A percentile compares a stretch with the other conserved stretches of the same genome.
phyloP scores from a whole-genome alignment of 2,797 vertebrate species.

The Chaetodon trifasciatus region DNA sequence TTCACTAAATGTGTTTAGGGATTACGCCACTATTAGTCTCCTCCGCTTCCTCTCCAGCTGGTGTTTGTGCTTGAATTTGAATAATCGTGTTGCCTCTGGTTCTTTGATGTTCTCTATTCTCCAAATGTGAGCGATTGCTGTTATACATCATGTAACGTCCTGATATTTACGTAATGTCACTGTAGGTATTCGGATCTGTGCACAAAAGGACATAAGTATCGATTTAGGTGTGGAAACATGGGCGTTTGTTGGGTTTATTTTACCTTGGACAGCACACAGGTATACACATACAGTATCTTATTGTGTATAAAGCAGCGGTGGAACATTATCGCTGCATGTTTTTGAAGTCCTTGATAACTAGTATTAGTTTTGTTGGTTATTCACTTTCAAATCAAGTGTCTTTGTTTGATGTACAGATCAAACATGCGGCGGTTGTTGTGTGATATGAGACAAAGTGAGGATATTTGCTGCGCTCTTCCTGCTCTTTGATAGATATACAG shows the following conservation, averaged over 20 bases:
- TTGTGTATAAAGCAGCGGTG: background rate
- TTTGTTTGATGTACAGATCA: conserved; percentile 4
- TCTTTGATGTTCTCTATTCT: conserved; percentile 24
- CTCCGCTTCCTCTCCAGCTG: conserved; percentile 13
- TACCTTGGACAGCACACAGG: background rate
- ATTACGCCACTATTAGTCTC: background rate
- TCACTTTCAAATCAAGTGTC: background rate
- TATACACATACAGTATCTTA: background rate
- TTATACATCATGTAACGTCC: conserved; percentile 4
- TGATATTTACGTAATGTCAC: background rate
- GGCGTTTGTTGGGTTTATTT: background rate
- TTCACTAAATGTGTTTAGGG: conserved; percentile 1
- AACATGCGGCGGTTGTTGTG: background rate
- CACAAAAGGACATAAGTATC: conserved; percentile 4
- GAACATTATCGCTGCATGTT: too few species aligned
- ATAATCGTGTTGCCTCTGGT: conserved; percentile 6
- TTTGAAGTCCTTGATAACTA: background rate
- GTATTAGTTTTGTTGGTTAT: background rate
- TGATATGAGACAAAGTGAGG: background rate
- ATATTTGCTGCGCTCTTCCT: background rate
- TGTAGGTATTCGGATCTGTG: background rate
- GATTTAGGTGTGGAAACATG: conserved; percentile 5
- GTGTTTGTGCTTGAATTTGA: conserved; percentile 25
- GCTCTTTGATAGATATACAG: conserved; percentile 14
- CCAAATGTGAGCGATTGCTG: background rate